Evolutionary conservation across 1,140 invertebrate species (phyloP), one percentile per base, ranked within the genome.

Genomic region (Ips typographus): DNA sequence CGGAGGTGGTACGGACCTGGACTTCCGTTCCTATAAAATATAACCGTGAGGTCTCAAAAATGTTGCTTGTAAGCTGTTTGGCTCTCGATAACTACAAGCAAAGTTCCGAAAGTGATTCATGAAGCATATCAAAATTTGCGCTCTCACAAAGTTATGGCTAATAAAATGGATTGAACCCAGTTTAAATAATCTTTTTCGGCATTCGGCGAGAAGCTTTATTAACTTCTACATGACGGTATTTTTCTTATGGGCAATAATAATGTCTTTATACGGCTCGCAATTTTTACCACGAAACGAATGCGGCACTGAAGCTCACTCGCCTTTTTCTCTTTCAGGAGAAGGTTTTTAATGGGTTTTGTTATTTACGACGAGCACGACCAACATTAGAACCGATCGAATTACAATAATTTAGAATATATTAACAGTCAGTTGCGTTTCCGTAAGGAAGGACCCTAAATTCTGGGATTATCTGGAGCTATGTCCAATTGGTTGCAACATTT

Each of bases 31-130:
- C 51, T 40, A 37, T 65, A 57, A 65, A 65, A 65, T 56, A 65
- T 56, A 65, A 8, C 63, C 63, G 39, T 56, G 53, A 65, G 63
- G 63, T 71, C 70, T 72, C 65, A 68, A 72, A 72, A 74, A 71
- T 70, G 67, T 71, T 72, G 65, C 68, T 70, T 72, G 67, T 74
- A 74, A 71, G 70, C 72, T 70, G 72, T 73, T 70, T 71, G 69
- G 68, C 68, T 73, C 71, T 69, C 65, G 72, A 74, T 74, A 74
- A 74, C 71, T 73, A 74, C 71, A 73, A 70, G 64, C 69, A 68
- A 66, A 68, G 55, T 71, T 64, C 65, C 59, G 65, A 61, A 70
- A 69, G 66, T 75, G 73, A 75, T 73, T 75, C 71, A 75, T 75
- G 43, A 65, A 61, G 64, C 70, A 57, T 71, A 72, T 70, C 72